phyloP scores from a whole-genome alignment of 2,797 vertebrate species.

The Oreochromis grahami region DNA sequence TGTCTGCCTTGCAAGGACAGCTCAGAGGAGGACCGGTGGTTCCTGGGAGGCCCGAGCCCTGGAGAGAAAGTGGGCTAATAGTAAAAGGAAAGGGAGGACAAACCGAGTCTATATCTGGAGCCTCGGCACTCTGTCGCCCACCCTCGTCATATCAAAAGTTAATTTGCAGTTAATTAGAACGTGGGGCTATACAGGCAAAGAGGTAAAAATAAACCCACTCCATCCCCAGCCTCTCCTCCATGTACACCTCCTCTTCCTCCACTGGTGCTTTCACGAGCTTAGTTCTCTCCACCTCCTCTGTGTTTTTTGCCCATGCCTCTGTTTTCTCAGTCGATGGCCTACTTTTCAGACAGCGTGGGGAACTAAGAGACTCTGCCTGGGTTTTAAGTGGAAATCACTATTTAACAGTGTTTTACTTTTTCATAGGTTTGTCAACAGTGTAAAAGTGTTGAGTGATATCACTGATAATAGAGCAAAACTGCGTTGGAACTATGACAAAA shows the following conservation, averaged over 20 bases:
- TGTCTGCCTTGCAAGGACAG: slow-evolving; percentile 24
- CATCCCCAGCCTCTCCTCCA: not conserved
- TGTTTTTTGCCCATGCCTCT: not conserved
- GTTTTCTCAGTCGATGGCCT: slow-evolving; percentile 56
- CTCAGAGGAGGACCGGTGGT: slow-evolving; percentile 11
- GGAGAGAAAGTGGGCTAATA: slow-evolving; percentile 55
- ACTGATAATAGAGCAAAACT: not conserved
- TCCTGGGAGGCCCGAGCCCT: slow-evolving; percentile 14
- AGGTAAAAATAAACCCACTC: slow-evolving; percentile 62
- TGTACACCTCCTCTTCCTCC: slow-evolving; percentile 35
- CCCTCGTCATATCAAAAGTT: slow-evolving; percentile 54
- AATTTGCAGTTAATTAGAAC: slow-evolving; percentile 73
- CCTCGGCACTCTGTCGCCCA: not conserved
- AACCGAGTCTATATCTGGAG: slow-evolving; percentile 23
- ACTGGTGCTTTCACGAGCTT: not conserved
- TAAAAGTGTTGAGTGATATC: not conserved
- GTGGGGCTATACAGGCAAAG: slow-evolving; percentile 21
- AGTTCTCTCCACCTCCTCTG: slow-evolving; percentile 37
- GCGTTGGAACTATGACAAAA: not conserved
- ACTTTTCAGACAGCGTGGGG: slow-evolving; percentile 54
- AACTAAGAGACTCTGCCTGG: slow-evolving; percentile 9
- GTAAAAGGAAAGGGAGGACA: not conserved
- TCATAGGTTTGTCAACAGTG: not conserved
- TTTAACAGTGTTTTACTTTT: not conserved
- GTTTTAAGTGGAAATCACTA: not conserved